Base-by-base conservation (phyloP, 35 echinoderm and acorn worm species). In the Diadema setosum region DNA sequence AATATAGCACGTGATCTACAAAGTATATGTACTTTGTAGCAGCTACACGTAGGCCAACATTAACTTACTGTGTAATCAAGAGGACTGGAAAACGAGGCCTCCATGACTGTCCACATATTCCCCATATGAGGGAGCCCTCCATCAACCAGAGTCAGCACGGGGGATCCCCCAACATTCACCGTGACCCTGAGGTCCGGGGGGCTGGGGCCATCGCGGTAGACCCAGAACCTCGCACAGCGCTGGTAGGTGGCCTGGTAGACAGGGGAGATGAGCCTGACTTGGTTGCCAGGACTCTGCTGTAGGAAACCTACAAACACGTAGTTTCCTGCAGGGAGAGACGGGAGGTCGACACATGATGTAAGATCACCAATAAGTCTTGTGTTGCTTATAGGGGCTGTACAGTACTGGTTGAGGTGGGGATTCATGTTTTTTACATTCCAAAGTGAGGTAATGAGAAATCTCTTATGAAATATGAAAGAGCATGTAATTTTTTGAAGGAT, bases 181-280 rank as follows among this genome's bases (percentile, higher is more conserved):
- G 9, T 43, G 50, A 46, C 70, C 73, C 35, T 40, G 23, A 76
- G 70, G 8, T 43, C 18, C 0, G 70, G 36, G 23, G 65, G 55
- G 14, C 39, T 58, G 46, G 0, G 3, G 23, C 92, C 92, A 35
- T 76, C 41, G 59, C 81, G 70, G 30, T 84, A 80, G 27, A 85
- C 85, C 92, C 87, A 94, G 49, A 94, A 85, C 11, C 58, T 33
- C 18, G 90, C 41, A 45, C 92, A 94, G 4, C 50, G 76, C 45
- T 81, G 85, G 32, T 27, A 36, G 25, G 86, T 88, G 1, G 82
- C 52, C 11, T 85, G 87, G 82, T 94, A 94, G 0, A 74, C 37
- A 1, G 81, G 86, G 4, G 86, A 89, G 20, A 84, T 83, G 2
- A 93, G 31, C 31, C 70, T 39, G 21, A 80, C 87, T 18, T 43